Evolutionary conservation across 2,888 invertebrate genomes (phyloP).

Genomic region (Prionchulus punctatus): DNA sequence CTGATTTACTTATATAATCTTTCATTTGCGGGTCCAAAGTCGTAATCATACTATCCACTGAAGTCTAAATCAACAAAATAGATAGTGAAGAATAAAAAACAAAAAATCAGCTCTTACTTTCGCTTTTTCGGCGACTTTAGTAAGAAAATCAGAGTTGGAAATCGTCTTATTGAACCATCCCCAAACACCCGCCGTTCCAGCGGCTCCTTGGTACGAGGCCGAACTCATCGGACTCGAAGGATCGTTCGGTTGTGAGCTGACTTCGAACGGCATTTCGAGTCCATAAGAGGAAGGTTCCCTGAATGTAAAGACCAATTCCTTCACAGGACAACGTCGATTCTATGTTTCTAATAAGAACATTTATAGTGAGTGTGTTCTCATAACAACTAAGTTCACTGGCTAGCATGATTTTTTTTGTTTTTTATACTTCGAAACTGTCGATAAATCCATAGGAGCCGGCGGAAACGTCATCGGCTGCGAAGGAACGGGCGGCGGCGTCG

Average conservation of each 20-base stretch:
- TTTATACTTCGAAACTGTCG: too few relatives aligned
- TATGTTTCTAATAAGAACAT: too few relatives aligned
- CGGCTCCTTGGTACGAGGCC: background rate
- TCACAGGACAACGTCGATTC: too few relatives aligned
- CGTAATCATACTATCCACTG: constrained; percentile 67
- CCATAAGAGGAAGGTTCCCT: background rate
- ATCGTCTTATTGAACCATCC: constrained; percentile 57
- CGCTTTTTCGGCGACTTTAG: constrained; percentile 44
- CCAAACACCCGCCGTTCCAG: constrained; percentile 37
- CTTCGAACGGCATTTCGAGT: background rate
- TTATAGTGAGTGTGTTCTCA: too few relatives aligned
- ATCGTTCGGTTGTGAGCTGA: background rate
- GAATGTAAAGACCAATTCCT: too few relatives aligned
- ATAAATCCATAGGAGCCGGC: too few relatives aligned
- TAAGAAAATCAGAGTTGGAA: constrained; percentile 34
- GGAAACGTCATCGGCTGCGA: too few relatives aligned
- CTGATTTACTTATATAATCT: constrained; percentile 63
- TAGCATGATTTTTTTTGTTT: too few relatives aligned
- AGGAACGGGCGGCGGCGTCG: too few relatives aligned
- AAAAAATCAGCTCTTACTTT: constrained; percentile 13
- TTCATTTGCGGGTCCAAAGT: constrained; percentile 77
- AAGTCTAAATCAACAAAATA: constrained; percentile 40
- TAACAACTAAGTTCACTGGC: too few relatives aligned
- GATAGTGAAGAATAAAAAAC: background rate
- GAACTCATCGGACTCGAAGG: background rate